Percentiles rank a stretch among this genome's conserved stretches.
Conservation (phyloP, 2,797 vertebrate genomes). For the Moxostoma hubbsi region DNA sequence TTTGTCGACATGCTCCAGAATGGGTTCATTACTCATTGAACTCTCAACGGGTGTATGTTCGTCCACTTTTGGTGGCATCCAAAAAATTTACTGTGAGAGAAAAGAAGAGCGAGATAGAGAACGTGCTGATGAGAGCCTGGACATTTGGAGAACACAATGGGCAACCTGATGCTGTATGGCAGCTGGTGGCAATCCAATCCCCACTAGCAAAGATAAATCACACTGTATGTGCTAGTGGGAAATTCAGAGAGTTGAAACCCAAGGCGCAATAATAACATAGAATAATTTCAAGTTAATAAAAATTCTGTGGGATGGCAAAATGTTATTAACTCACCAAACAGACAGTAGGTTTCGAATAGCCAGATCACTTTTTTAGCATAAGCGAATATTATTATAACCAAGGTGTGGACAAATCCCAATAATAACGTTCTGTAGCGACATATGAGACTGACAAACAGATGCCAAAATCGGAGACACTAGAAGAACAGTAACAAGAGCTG, state of each 20-base stretch:
- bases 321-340: not conserved
- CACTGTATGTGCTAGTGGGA: not conserved
- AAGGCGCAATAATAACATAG: no score
- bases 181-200: slow-evolving; percentile 52
- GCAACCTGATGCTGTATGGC: slow-evolving; percentile 50
- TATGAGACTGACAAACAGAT: not conserved
- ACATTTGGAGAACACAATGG: slow-evolving; percentile 42
- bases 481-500: slow-evolving; percentile 1
- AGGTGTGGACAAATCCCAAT: not conserved
- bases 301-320: not conserved
- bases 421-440: not conserved
- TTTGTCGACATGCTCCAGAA: slow-evolving; percentile 98
- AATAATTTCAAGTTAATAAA: not conserved
- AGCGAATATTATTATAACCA: not conserved
- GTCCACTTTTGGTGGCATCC: slow-evolving; percentile 67
- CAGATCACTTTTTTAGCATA: not conserved
- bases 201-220: slow-evolving; percentile 15
- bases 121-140: slow-evolving; percentile 4
- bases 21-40: slow-evolving; percentile 91
- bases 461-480: slow-evolving; percentile 2
- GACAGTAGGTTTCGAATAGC: not conserved
- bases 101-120: not conserved
- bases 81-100: slow-evolving; percentile 51
- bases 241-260: not conserved
- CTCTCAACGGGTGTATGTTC: slow-evolving; percentile 62